A percentile compares a stretch with the other conserved stretches of the same genome.
Evolutionary conservation across 2,888 invertebrate species (phyloP).

Genomic region (Hesperia comma): DNA sequence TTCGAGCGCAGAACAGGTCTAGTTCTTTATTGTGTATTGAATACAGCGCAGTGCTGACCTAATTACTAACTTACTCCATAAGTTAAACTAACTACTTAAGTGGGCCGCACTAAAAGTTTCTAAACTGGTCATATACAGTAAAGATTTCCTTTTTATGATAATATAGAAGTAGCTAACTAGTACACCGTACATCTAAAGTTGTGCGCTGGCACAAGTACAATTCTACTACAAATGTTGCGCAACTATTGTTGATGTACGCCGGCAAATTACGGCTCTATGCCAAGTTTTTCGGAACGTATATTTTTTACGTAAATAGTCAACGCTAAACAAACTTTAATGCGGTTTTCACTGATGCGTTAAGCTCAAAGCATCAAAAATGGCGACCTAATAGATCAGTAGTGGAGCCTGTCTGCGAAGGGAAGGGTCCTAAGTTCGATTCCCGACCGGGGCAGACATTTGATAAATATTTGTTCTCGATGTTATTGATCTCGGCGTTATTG

Average conservation of each 20-base stretch:
- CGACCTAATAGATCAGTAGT: too few species aligned
- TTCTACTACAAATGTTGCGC: not conserved
- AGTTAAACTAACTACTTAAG: not conserved
- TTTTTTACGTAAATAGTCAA: too few species aligned
- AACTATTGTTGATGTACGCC: not conserved
- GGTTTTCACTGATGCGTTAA: too few species aligned
- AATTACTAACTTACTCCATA: not conserved
- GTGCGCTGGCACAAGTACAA: not conserved
- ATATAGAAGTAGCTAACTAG: slow-evolving; percentile 3
- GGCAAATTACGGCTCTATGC: not conserved
- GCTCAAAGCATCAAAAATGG: too few species aligned
- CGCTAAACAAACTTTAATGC: too few species aligned
- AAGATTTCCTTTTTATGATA: slow-evolving; percentile 4
- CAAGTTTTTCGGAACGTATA: not conserved
- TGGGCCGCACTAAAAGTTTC: not conserved
- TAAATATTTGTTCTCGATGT: too few species aligned
- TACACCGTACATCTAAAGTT: not conserved
- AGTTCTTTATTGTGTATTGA: too few species aligned
- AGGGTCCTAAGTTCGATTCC: too few species aligned
- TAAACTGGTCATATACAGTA: slow-evolving; percentile 1
- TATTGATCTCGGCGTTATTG: too few species aligned
- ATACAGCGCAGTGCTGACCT: not conserved
- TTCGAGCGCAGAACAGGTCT: too few species aligned
- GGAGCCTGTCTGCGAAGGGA: too few species aligned
- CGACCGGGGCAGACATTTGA: too few species aligned